Conservation (phyloP, 2,797 vertebrate species). For the Gymnopithys bicolor region DNA sequence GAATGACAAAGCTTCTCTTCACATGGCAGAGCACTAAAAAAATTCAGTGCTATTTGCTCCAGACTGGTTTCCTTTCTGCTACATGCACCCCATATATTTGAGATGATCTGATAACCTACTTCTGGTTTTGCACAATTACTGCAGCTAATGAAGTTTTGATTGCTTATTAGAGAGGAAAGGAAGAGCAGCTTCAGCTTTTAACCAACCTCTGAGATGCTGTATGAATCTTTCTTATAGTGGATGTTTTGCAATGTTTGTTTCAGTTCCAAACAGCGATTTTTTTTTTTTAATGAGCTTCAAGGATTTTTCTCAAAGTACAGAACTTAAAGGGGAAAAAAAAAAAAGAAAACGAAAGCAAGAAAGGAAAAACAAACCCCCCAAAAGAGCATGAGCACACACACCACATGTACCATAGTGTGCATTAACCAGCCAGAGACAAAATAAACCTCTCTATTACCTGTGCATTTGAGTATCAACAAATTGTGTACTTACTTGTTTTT, state of each 20-base stretch:
- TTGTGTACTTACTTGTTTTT: background rate
- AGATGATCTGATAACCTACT: conserved; percentile 17
- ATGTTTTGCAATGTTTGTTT: background rate
- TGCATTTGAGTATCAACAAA: background rate
- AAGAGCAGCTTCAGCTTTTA: background rate
- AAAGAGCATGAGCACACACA: background rate
- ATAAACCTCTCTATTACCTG: background rate
- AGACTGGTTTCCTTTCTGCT: background rate
- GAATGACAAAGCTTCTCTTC: background rate
- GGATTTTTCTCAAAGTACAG: background rate
- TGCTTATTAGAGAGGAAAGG: background rate
- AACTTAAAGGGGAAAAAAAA: background rate
- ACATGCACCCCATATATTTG: background rate
- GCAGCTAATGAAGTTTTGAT: background rate
- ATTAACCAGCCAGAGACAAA: background rate
- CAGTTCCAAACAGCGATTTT: background rate
- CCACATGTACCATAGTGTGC: background rate
- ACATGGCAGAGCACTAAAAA: background rate
- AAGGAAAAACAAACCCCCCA: fast-evolving
- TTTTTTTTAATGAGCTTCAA: background rate
- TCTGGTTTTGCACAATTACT: background rate
- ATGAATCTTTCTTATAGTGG: background rate
- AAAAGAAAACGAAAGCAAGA: background rate
- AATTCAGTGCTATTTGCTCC: background rate
- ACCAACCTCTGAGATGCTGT: background rate